Percentiles rank a stretch among this genome's conserved stretches.
phyloP scores from a whole-genome alignment of 2,888 invertebrate species.

The Timema podura region DNA sequence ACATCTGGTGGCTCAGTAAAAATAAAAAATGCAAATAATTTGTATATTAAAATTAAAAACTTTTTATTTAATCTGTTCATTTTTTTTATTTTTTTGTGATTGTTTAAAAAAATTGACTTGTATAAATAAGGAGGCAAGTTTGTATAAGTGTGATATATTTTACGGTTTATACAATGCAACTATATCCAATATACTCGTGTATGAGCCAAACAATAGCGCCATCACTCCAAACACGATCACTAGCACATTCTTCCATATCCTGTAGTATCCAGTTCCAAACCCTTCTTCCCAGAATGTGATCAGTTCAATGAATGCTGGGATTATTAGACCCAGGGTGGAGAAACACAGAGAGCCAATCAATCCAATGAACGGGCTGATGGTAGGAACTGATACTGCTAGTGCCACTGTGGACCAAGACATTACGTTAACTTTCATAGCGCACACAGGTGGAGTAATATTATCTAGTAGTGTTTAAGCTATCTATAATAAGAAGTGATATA shows the following conservation, averaged over 20 bases:
- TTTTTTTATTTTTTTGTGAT: no score
- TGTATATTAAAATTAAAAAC: no score
- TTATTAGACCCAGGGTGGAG: conserved; percentile 83
- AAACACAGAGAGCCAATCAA: conserved; percentile 92
- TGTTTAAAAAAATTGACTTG: no score
- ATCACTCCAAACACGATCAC: conserved; percentile 71
- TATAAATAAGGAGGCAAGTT: no score
- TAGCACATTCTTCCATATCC: conserved; percentile 72
- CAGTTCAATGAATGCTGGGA: conserved; percentile 81
- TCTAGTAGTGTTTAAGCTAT: no score
- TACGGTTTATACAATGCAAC: conserved; percentile 36
- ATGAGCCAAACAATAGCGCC: conserved; percentile 79
- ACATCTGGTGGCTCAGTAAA: no score
- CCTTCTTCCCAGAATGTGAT: conserved; percentile 76
- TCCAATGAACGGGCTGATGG: conserved; percentile 84
- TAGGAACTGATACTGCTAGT: conserved; percentile 81
- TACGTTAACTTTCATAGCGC: background rate
- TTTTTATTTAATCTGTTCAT: no score
- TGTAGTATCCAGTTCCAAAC: conserved; percentile 68
- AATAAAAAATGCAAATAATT: no score
- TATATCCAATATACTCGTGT: conserved; percentile 60
- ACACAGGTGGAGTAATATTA: no score
- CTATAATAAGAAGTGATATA: no score
- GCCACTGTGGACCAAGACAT: conserved; percentile 52
- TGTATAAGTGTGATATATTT: no score